phyloP scores from a whole-genome alignment of 2,113 vertebrate genomes.

The Meleagris gallopavo region DNA sequence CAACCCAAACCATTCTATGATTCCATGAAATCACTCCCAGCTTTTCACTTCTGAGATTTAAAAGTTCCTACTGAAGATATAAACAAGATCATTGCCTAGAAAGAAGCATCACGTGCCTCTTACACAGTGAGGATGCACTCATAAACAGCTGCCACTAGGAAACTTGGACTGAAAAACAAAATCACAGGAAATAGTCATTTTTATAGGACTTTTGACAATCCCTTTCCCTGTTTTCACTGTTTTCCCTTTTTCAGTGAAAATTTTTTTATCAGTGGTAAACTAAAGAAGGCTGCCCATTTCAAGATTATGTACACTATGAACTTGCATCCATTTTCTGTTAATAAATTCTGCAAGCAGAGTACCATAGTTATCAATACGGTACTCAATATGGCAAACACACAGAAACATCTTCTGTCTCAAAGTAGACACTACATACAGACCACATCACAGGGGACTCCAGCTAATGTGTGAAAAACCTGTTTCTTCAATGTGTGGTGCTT shows the following conservation, averaged over 20 bases:
- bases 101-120: fast-evolving
- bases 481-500: not conserved
- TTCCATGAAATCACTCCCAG: not conserved
- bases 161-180: not conserved
- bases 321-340: not conserved
- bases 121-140: not conserved
- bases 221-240: no score
- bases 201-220: not conserved
- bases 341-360: not conserved
- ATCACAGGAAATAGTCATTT: not conserved
- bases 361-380: not conserved
- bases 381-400: not conserved
- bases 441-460: not conserved
- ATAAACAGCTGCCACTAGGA: not conserved
- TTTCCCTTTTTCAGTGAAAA: no score
- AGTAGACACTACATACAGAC: not conserved
- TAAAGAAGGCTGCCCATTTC: not conserved
- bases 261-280: not conserved
- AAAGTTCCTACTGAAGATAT: not conserved
- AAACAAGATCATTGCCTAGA: not conserved
- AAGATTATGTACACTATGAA: not conserved
- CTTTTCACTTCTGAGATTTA: not conserved
- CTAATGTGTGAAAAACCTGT: not conserved
- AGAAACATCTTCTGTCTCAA: not conserved
- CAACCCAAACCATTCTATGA: no score